Evolutionary conservation across 2,113 vertebrate species (phyloP), one percentile per base, ranked within the genome.

Genomic region (Oreochromis tanganicae): DNA sequence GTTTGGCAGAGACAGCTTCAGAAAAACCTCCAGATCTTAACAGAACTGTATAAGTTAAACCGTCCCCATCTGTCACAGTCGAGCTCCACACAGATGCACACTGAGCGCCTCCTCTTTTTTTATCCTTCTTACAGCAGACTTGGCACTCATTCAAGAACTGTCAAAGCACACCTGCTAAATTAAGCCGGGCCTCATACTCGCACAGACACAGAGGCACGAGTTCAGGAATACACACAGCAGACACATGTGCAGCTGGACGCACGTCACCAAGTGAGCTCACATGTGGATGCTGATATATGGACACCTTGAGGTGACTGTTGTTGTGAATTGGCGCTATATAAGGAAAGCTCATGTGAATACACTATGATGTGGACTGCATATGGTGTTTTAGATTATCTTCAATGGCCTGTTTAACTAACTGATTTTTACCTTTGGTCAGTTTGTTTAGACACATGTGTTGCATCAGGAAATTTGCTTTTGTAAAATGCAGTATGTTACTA

Each of bases 21-120:
- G 86, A 93, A 92, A 94, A 96, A 95, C 95, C 95, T 96, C 93
- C 89, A 94, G 94, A 96, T 97, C 96, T 96, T 96, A 96, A 96
- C 96, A 95, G 94, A 97, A 97, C 94, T 96, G 94, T 96, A 95
- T 93, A 96, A 96, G 96, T 97, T 96, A 97, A 97, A 96, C 96
- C 95, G 94, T 97, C 94, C 95, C 96, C 97, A 96, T 96, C 96
- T 97, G 96, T 96, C 96, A 95, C 94, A 84, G 92, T 85, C 78
- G 66, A 89, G 90, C 92, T 88, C 88, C 90, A 87, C 95, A 90
- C 96, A 97, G 96, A 96, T 96, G 96, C 96, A 95, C 88, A 59
- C 19, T 75, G 92, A 92, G 91, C 85, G 43, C 88, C 92, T 94
- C 92, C 89, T 93, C 93, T 78, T 90, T 92, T 91, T 93, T 94